Evolutionary conservation across 2,113 vertebrate genomes (phyloP), one percentile per base, ranked within the genome.

Genomic region (pig (Sus scrofa)): DNA sequence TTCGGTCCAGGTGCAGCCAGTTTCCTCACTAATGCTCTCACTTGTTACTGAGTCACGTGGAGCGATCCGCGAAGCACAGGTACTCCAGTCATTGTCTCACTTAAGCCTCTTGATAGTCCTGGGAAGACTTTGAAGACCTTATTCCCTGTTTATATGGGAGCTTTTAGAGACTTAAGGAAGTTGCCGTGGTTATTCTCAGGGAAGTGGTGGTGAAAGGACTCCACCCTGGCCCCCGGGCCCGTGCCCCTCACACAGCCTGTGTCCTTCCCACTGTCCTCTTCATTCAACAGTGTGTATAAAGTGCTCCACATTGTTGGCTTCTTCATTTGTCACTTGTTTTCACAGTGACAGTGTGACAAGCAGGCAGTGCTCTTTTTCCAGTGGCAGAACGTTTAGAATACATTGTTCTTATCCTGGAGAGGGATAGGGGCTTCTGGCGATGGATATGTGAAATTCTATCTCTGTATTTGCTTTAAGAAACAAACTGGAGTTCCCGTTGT

Each of bases 391-490:
- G 92, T 95, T 95, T 65, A 75, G 93, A 37, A 56, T 84, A 24
- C 60, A 7, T 70, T 87, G 34, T 52, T 95, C 37, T 56, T 62
- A 22, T 95, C 50, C 79, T 74, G 86, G 39, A 44, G 39, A 92
- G 30, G 52, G 56, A 16, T 82, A 62, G 92, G 56, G 52, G 50
- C 62, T 73, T 77, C 68, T 78, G 37, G n/a, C 9, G 79, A 22
- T 39, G 63, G 54, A 60, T 73, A 63, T 26, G 52, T 90, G 50
- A 94, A 86, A 75, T 18, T 58, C 63, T 34, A 6, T 75, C 37
- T 94, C 26, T 62, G 34, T 60, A 60, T 79, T 95, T 87, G n/a
- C 84, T 56, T 82, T 73, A 74, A 96, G 89, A 96, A 96, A 91
- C 83, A 89, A 95, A 44, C 8, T 44, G 44, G 44, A 44, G 44